Conservation (phyloP, 2,113 vertebrate genomes). For the Caracal caracal region DNA sequence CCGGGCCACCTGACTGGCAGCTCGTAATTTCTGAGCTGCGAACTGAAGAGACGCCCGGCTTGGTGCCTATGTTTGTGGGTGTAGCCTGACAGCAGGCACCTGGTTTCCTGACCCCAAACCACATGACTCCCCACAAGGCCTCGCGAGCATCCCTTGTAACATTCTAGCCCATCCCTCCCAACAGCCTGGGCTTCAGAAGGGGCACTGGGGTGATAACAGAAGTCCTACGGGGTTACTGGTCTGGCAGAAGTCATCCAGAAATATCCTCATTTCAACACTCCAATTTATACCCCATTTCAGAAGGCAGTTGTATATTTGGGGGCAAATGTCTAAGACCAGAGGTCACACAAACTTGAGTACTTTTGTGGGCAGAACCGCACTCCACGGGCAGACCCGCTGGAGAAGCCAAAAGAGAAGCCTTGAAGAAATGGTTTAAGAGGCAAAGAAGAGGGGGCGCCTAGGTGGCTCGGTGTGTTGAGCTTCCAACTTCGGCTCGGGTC, state of each 20-base stretch:
- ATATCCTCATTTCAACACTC: background rate
- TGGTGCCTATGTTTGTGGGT: slow-evolving; percentile 39
- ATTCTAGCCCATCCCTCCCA: background rate
- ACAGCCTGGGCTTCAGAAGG: background rate
- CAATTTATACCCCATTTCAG: background rate
- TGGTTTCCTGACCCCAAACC: slow-evolving; percentile 76
- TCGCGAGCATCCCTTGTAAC: background rate
- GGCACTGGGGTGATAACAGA: background rate
- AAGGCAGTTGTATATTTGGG: background rate
- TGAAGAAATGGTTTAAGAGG: background rate
- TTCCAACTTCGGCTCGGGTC: too few species aligned
- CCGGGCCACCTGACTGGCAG: slow-evolving; percentile 64
- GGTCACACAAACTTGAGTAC: fast-evolving
- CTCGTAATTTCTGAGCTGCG: slow-evolving; percentile 68
- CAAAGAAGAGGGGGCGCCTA: too few species aligned
- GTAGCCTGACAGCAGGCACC: slow-evolving; percentile 41
- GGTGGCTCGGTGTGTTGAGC: too few species aligned
- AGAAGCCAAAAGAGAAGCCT: background rate
- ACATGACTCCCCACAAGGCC: slow-evolving; percentile 34
- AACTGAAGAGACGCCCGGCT: slow-evolving; percentile 34
- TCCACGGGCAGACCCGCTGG: fast-evolving
- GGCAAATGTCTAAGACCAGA: background rate
- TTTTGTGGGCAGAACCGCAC: background rate
- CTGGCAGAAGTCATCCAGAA: background rate
- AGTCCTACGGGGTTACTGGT: background rate